phyloP scores from a whole-genome alignment of 2,113 vertebrate genomes.

The Otis tarda region DNA sequence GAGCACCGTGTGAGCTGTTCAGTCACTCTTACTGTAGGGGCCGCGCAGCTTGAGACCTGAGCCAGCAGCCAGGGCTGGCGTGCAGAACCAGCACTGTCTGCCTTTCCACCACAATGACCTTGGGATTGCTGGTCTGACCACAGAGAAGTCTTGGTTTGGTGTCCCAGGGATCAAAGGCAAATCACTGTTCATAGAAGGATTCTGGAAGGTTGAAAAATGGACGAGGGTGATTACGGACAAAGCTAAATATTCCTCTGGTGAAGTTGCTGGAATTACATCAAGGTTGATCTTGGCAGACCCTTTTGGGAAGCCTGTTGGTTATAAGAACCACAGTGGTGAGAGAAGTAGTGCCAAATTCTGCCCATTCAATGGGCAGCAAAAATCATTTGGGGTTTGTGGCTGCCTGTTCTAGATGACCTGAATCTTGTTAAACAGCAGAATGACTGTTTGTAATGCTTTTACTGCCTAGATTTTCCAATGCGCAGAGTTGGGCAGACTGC shows the following conservation, averaged over 20 bases:
- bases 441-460: not conserved
- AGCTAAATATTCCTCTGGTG: slow-evolving; percentile 15
- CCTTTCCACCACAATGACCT: not conserved
- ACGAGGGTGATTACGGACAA: not conserved
- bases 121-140: not conserved
- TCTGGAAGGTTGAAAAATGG: not conserved
- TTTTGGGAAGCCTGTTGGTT: not conserved
- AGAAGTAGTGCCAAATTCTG: not conserved
- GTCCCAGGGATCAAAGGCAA: not conserved
- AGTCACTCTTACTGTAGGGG: not conserved
- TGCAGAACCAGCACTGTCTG: not conserved
- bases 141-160: not conserved
- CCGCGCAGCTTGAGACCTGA: not conserved
- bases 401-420: not conserved
- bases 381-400: not conserved
- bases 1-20: not conserved
- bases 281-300: not conserved
- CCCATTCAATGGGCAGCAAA: not conserved
- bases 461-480: not conserved
- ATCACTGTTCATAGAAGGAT: not conserved
- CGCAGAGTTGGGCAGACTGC: not conserved
- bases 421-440: not conserved
- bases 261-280: slow-evolving; percentile 11
- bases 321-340: not conserved
- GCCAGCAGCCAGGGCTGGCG: not conserved